Conservation (phyloP, 2,888 invertebrate species). For the Urechis unicinctus region DNA sequence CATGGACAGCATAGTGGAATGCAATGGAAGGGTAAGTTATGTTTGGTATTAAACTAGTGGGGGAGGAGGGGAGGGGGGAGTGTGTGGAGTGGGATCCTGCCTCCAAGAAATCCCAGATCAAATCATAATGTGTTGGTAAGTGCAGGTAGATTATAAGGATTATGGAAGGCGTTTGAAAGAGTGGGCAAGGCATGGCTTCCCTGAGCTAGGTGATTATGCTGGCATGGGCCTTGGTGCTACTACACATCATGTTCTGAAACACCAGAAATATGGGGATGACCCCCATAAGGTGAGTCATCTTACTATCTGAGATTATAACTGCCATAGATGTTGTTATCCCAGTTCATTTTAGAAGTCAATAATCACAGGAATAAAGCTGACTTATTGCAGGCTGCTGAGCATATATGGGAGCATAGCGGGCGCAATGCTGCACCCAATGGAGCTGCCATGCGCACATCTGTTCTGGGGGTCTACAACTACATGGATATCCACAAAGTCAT, state of each 20-base stretch:
- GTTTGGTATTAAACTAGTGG: neutral
- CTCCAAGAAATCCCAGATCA: neutral
- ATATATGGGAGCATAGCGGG: conserved; percentile 34
- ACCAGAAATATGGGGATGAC: conserved; percentile 34
- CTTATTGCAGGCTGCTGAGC: conserved; percentile 40
- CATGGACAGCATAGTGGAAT: conserved; percentile 44
- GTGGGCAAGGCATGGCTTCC: conserved; percentile 41
- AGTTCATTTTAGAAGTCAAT: neutral
- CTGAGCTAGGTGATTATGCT: conserved; percentile 33
- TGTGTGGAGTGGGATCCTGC: no score
- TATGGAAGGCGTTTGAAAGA: conserved; percentile 32
- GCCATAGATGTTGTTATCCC: neutral
- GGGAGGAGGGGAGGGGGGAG: conserved; percentile 6
- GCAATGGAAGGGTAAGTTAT: conserved; percentile 9
- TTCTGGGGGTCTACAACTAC: conserved; percentile 38
- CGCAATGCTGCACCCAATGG: conserved; percentile 34
- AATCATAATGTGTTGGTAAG: neutral
- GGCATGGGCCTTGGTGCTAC: conserved; percentile 37
- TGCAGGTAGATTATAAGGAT: conserved; percentile 32
- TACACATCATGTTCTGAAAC: conserved; percentile 30
- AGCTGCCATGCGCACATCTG: conserved; percentile 35
- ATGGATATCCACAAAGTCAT: conserved; percentile 36
- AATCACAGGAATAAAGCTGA: no score
- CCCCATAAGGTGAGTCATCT: conserved; percentile 34
- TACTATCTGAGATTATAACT: no score